Conservation (phyloP, 1,140 invertebrate species). For the Cydia pomonella region DNA sequence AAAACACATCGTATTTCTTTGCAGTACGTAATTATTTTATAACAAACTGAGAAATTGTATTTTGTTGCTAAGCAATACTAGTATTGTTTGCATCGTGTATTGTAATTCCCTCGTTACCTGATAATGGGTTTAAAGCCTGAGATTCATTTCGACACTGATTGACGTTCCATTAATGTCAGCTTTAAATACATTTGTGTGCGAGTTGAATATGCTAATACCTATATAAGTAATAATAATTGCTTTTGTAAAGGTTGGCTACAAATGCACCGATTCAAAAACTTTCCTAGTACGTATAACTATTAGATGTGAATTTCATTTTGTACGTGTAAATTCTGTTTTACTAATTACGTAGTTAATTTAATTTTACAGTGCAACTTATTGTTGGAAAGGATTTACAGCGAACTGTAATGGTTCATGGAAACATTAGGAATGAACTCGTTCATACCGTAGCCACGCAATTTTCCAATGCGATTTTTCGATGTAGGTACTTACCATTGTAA, state of each 20-base stretch:
- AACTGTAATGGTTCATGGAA: too few species aligned
- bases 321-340: too few species aligned
- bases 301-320: too few species aligned
- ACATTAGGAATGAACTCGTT: too few species aligned
- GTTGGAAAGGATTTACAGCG: too few species aligned
- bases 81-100: neutral
- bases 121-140: neutral
- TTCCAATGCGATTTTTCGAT: too few species aligned
- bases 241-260: neutral
- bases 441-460: too few species aligned
- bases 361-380: too few species aligned
- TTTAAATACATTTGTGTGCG: neutral
- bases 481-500: too few species aligned
- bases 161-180: neutral
- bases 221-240: too few species aligned
- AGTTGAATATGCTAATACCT: neutral
- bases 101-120: neutral
- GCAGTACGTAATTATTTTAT: neutral
- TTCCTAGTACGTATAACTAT: too few species aligned
- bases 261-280: neutral
- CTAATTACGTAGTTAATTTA: too few species aligned
- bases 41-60: neutral
- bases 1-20: neutral
- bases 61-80: neutral
- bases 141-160: neutral